Percentiles rank a stretch among this genome's conserved stretches.
phyloP scores from a whole-genome alignment of 2,113 vertebrate species.

The Monarcha castaneiventris region DNA sequence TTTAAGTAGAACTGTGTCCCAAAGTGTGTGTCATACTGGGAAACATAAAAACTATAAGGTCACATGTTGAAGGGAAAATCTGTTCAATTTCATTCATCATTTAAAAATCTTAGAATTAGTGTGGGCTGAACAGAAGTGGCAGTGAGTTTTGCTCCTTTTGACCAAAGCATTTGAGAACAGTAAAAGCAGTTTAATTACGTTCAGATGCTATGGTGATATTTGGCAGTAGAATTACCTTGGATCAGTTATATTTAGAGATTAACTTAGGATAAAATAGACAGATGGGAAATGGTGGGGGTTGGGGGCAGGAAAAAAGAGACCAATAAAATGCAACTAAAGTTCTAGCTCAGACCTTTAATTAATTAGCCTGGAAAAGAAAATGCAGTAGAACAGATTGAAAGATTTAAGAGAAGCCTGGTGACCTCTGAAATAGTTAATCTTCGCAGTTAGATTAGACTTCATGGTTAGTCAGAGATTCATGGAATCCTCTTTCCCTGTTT shows the following conservation, averaged over 20 bases:
- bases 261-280: neutral
- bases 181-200: constrained; percentile 10
- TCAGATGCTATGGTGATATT: neutral
- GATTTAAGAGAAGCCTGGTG: neutral
- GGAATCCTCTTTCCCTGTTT: neutral
- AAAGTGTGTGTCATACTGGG: neutral
- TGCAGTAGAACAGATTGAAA: neutral
- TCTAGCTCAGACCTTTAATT: constrained; percentile 5
- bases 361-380: constrained; percentile 14
- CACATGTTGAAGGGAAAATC: neutral
- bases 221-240: neutral
- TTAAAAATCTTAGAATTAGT: neutral
- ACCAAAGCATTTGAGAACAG: neutral
- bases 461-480: neutral
- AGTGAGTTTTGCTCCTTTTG: neutral
- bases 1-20: neutral
- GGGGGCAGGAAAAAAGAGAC: neutral
- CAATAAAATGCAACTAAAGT: neutral
- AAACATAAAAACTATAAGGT: neutral
- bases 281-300: neutral
- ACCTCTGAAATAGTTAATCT: constrained; percentile 27
- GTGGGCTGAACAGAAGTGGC: neutral
- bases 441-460: neutral
- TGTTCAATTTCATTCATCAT: neutral
- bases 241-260: neutral